Evolutionary conservation across 1,140 invertebrate genomes (phyloP).

Genomic region (Ips nitidus): DNA sequence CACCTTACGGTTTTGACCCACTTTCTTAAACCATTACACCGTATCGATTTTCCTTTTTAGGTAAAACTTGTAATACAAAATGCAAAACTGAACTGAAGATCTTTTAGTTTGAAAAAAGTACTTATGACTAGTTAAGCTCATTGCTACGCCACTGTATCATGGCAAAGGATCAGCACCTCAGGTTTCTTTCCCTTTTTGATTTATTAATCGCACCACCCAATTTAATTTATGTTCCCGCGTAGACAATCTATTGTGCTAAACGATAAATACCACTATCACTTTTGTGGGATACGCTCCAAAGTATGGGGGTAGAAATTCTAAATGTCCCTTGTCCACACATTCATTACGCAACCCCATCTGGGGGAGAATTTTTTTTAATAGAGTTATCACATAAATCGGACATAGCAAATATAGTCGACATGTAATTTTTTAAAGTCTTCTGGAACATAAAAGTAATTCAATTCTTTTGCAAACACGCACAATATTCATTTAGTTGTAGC

Average conservation of each 20-base stretch:
- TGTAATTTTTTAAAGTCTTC: background rate
- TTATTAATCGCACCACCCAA: background rate
- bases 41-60: no score
- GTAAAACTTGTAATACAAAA: no score
- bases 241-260: slow-evolving; percentile 1
- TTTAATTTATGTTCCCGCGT: slow-evolving; percentile 4
- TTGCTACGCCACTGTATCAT: background rate
- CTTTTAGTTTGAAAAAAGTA: slow-evolving; percentile 1
- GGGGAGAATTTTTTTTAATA: no score
- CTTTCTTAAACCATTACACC: slow-evolving; percentile 3
- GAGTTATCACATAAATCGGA: no score
- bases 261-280: slow-evolving; percentile 4
- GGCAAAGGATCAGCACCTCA: background rate
- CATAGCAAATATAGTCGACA: background rate
- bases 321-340: no score
- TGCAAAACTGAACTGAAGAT: no score
- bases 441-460: background rate
- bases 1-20: background rate
- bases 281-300: background rate
- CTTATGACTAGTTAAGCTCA: background rate
- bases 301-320: background rate
- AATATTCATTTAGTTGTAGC: slow-evolving; percentile 1
- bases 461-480: background rate
- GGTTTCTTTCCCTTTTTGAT: slow-evolving; percentile 5
- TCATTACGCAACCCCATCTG: no score